phyloP scores from a whole-genome alignment of 2,888 invertebrate genomes.

The Gryllus longicercus region DNA sequence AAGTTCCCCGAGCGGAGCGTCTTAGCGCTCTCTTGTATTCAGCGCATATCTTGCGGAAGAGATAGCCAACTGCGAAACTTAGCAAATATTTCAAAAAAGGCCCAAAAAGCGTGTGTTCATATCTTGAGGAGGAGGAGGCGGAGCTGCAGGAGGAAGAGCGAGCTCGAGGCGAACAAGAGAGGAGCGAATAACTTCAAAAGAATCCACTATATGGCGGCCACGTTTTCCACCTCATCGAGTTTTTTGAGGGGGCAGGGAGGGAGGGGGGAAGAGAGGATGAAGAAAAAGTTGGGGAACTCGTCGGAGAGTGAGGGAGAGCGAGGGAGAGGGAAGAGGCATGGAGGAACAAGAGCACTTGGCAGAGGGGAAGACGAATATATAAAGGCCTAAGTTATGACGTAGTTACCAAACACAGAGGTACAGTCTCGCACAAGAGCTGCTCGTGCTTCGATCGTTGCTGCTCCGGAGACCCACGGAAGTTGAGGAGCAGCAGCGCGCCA shows the following conservation, averaged over 20 bases:
- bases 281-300: constrained; percentile 27
- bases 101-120: not conserved
- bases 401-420: constrained; percentile 17
- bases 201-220: constrained; percentile 33
- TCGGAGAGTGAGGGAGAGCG: not conserved
- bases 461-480: too few relatives aligned
- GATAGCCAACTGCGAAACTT: constrained; percentile 19
- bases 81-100: constrained; percentile 25
- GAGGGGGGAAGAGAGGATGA: constrained; percentile 23
- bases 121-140: not conserved
- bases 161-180: not conserved
- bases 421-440: not conserved
- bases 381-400: constrained; percentile 21
- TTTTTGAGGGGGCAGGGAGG: constrained; percentile 20
- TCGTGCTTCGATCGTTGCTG: too few relatives aligned
- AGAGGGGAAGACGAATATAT: constrained; percentile 25
- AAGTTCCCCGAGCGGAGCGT: not conserved
- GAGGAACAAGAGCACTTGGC: constrained; percentile 18
- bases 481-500: too few relatives aligned
- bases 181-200: constrained; percentile 26
- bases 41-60: constrained; percentile 23
- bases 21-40: not conserved
- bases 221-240: constrained; percentile 35
- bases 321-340: constrained; percentile 23
- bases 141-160: not conserved